Percentiles rank a stretch among this genome's conserved stretches.
Evolutionary conservation across 2,113 vertebrate genomes (phyloP).

Genomic region (Pelobates fuscus): DNA sequence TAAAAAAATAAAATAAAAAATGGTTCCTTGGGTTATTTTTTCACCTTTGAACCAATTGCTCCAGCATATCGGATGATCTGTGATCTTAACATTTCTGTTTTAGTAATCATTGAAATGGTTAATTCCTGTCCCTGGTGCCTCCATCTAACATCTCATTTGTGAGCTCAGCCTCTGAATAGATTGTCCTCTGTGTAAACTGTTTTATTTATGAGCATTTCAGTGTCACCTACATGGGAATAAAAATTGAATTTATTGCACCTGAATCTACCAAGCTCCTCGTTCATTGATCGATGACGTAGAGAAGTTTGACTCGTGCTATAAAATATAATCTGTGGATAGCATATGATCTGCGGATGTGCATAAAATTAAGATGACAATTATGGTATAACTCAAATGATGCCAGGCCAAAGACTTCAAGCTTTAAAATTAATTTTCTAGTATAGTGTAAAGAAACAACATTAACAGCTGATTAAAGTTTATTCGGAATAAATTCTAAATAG

Average conservation of each 20-base stretch:
- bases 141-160: constrained; percentile 16
- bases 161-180: constrained; percentile 29
- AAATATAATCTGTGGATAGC: constrained; percentile 19
- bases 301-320: constrained; percentile 14
- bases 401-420: constrained; percentile 22
- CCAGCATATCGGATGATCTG: no score
- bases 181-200: constrained; percentile 8
- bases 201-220: constrained; percentile 29
- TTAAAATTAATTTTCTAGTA: constrained; percentile 17
- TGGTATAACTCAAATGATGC: constrained; percentile 11
- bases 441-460: no score
- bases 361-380: not conserved
- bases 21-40: no score
- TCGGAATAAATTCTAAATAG: no score
- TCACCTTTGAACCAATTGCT: no score
- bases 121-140: not conserved
- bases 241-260: constrained; percentile 24
- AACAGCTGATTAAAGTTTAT: no score
- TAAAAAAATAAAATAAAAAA: no score
- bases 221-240: constrained; percentile 18
- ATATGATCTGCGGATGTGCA: constrained; percentile 22
- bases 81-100: no score
- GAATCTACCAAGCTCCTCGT: constrained; percentile 14
- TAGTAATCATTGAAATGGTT: not conserved
- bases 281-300: constrained; percentile 28